Percentiles rank a stretch among this genome's conserved stretches.
These are phyloP conservation scores for Acronicta aceris DNA, from an alignment of 2,888 invertebrate species.

Conservation along the genomic window DNA sequence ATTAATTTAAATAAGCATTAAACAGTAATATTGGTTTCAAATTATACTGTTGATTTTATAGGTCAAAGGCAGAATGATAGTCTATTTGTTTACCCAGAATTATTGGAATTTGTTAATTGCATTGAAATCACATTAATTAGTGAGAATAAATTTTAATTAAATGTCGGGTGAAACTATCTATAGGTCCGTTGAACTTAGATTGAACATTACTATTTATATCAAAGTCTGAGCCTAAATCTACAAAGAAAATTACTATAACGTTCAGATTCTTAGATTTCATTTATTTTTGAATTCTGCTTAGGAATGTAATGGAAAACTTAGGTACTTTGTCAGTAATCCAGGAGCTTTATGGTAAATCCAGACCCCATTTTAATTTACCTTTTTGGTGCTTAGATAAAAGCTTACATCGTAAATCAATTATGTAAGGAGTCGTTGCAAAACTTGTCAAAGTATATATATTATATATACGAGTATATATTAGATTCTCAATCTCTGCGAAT, in stretches of 20 bases:
- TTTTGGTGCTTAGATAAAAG: background rate
- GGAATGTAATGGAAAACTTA: too few relatives aligned
- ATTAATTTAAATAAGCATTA: too few relatives aligned
- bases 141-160: too few relatives aligned
- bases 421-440: background rate
- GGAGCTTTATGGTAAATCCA: background rate
- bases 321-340: background rate
- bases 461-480: too few relatives aligned
- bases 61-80: background rate
- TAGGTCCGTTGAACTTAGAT: background rate
- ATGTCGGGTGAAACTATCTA: background rate
- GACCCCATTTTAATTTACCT: background rate
- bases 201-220: background rate
- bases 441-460: background rate
- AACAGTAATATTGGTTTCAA: slow-evolving; percentile 10
- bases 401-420: background rate
- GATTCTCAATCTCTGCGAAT: too few relatives aligned
- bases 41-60: slow-evolving; percentile 3
- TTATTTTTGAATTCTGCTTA: too few relatives aligned
- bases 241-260: background rate
- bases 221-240: background rate
- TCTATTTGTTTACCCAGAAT: slow-evolving; percentile 3
- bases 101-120: slow-evolving; percentile 8
- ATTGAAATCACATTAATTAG: too few relatives aligned
- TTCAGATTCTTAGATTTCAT: too few relatives aligned